Percentiles rank a stretch among this genome's conserved stretches.
These are phyloP conservation scores for Drosophila ficusphila DNA, from an alignment of 1,140 invertebrate species.

Conservation along the genomic window DNA sequence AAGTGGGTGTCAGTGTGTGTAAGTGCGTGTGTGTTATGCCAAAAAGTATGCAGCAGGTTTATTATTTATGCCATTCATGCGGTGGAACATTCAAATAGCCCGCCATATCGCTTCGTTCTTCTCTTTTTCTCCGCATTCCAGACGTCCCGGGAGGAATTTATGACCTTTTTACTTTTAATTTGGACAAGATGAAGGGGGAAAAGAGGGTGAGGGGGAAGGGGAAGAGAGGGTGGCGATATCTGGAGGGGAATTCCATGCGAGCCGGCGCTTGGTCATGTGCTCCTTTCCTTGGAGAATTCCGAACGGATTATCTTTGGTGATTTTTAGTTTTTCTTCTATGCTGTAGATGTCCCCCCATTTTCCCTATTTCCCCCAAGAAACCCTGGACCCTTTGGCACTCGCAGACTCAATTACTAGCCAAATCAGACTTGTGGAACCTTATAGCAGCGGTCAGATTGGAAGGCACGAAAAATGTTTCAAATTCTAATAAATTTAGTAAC, in stretches of 20 bases:
- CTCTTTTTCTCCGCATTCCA: neutral
- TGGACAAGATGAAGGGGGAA: too few species aligned
- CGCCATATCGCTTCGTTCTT: neutral
- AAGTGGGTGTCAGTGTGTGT: too few species aligned
- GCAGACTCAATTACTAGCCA: slow-evolving; percentile 22
- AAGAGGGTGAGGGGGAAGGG: too few species aligned
- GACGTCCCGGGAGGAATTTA: slow-evolving; percentile 43
- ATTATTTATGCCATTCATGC: slow-evolving; percentile 72
- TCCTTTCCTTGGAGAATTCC: slow-evolving; percentile 35
- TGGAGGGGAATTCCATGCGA: slow-evolving; percentile 1
- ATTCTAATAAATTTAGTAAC: too few species aligned
- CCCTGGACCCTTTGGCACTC: neutral
- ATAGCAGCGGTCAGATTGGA: neutral
- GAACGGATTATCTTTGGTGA: slow-evolving; percentile 46
- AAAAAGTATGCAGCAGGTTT: slow-evolving; percentile 51
- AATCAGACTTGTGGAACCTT: neutral
- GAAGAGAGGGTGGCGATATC: neutral
- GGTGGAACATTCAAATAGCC: slow-evolving; percentile 46
- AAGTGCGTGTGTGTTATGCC: slow-evolving; percentile 6
- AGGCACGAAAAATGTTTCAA: neutral
- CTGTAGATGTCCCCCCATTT: neutral
- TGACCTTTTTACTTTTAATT: slow-evolving; percentile 70
- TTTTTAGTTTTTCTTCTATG: slow-evolving; percentile 33
- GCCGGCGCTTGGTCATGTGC: slow-evolving; percentile 9
- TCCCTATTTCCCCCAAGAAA: neutral